A percentile compares a stretch with the other conserved stretches of the same genome.
phyloP scores from a whole-genome alignment of 2,888 invertebrate genomes.

The Hedychridium roseum region DNA sequence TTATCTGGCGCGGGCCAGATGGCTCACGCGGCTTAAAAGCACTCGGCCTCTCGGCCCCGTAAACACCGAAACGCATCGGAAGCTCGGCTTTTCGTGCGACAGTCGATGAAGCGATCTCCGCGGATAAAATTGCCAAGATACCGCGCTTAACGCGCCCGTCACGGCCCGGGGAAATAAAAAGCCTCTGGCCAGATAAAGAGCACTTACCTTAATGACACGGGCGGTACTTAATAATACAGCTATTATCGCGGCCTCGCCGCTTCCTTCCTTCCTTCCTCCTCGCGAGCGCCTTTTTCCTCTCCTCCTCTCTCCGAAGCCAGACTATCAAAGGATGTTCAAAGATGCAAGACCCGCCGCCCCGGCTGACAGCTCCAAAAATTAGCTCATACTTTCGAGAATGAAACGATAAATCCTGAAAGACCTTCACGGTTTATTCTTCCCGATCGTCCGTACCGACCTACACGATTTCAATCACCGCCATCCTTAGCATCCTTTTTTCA shows the following conservation, averaged over 20 bases:
- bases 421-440: no score
- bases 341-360: not conserved
- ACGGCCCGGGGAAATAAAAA: conserved; percentile 9
- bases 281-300: not conserved
- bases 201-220: conserved; percentile 26
- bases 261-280: conserved; percentile 11
- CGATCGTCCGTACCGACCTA: no score
- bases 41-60: no score
- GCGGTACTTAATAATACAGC: conserved; percentile 16
- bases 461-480: no score
- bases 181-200: conserved; percentile 16
- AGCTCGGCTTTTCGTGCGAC: conserved; percentile 11
- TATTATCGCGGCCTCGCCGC: conserved; percentile 18
- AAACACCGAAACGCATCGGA: not conserved
- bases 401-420: no score
- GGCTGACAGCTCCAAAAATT: no score
- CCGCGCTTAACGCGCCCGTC: conserved; percentile 9
- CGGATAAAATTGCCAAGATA: conserved; percentile 26
- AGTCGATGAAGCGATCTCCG: conserved; percentile 27
- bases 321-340: conserved; percentile 2
- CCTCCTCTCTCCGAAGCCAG: conserved; percentile 4
- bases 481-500: no score
- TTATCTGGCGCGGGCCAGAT: no score
- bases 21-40: no score
- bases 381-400: no score